Evolutionary conservation across 1,140 invertebrate species (phyloP), one percentile per base, ranked within the genome.

Genomic region (Pogonus chalceus): DNA sequence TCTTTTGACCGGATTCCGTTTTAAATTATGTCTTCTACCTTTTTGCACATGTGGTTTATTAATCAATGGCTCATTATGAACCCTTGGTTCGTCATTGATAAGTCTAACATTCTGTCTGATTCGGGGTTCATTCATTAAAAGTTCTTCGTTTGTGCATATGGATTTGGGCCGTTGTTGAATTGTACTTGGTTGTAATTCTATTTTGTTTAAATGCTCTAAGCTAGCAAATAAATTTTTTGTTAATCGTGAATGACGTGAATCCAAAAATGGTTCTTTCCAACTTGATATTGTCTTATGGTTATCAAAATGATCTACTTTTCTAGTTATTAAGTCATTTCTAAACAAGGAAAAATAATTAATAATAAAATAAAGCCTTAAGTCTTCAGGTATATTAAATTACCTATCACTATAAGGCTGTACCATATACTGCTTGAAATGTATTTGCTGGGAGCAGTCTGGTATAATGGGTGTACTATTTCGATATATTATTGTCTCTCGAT

Each of bases 1-100:
- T 61, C 84, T 74, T 65, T 85, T 83, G 18, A 85, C 81, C 12
- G 83, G 82, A 66, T 82, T 81, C 20, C 78, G 67, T 62, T 75
- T 57, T 48, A 62, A 56, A 53, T 58, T 63, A 7, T 23, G n/a
- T n/a, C n/a, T n/a, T n/a, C n/a, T n/a, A n/a, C 18, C 26, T 47
- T 51, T 10, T 51, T 49, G 9, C 21, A 20, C 9, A 16, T 4
- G 37, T 43, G 18, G 18, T n/a, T n/a, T n/a, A n/a, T n/a, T n/a
- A n/a, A n/a, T n/a, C n/a, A n/a, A n/a, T n/a, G n/a, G n/a, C n/a
- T n/a, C n/a, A n/a, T n/a, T n/a, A n/a, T n/a, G n/a, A n/a, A n/a
- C n/a, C n/a, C n/a, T n/a, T n/a, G n/a, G n/a, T n/a, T n/a, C n/a
- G n/a, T n/a, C n/a, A n/a, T n/a, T n/a, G n/a, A n/a, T n/a, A n/a